Conservation (phyloP, 2,888 invertebrate species). For the Cantharis rustica region DNA sequence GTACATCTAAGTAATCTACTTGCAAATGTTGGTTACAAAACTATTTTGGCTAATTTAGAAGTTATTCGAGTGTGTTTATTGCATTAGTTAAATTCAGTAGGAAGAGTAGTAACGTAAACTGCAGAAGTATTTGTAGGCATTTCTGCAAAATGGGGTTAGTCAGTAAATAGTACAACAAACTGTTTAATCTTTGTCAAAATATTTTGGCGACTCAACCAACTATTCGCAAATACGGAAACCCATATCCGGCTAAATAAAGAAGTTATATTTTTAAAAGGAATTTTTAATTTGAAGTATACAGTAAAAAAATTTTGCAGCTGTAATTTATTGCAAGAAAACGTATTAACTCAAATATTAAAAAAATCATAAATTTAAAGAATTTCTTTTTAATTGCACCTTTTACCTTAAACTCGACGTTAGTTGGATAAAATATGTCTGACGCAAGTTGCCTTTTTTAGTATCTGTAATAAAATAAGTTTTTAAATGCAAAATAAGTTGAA, state of each 20-base stretch:
- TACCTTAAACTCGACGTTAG: neutral
- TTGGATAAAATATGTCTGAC: neutral
- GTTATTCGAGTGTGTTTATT: neutral
- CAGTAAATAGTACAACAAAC: neutral
- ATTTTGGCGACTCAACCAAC: neutral
- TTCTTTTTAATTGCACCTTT: neutral
- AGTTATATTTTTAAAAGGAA: too few relatives aligned
- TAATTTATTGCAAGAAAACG: neutral
- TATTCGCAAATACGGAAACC: neutral
- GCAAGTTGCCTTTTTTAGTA: neutral
- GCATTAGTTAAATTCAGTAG: neutral
- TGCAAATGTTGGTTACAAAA: neutral
- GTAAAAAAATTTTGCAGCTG: neutral
- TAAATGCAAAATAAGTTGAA: constrained; percentile 22
- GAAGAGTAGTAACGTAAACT: neutral
- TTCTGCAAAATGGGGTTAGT: neutral
- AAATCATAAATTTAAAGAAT: neutral
- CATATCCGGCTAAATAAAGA: neutral
- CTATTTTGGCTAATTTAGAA: neutral
- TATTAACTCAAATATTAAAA: neutral
- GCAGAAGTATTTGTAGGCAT: neutral
- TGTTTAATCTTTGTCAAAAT: neutral
- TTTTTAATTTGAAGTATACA: too few relatives aligned
- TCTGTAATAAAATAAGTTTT: neutral
- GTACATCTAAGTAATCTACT: neutral